A percentile compares a stretch with the other conserved stretches of the same genome.
phyloP scores from a whole-genome alignment of 2,113 vertebrate genomes.

The Oreotrochilus melanogaster region DNA sequence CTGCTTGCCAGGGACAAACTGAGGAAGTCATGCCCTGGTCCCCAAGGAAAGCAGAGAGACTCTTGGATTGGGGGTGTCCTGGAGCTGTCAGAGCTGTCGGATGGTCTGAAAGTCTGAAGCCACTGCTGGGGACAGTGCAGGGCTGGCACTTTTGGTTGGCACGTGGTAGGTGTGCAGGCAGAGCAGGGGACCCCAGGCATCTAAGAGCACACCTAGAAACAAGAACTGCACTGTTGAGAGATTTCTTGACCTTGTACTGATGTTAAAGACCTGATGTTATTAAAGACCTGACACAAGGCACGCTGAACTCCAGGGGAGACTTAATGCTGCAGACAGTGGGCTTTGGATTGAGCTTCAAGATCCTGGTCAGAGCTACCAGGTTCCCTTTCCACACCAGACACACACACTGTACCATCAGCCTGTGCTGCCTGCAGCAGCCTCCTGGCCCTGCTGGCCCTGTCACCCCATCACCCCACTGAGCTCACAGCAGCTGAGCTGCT shows the following conservation, averaged over 20 bases:
- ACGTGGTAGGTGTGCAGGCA: fast-evolving
- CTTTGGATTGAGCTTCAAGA: not conserved
- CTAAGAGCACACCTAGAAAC: not conserved
- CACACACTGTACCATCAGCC: not conserved
- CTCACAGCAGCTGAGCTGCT: fast-evolving
- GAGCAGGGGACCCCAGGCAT: not conserved
- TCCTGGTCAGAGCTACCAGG: fast-evolving
- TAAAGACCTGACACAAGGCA: not conserved
- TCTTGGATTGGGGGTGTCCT: not conserved
- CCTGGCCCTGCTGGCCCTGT: not conserved
- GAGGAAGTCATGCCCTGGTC: not conserved
- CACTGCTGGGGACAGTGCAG: not conserved
- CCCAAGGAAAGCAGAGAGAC: not conserved
- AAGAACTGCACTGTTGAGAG: not conserved
- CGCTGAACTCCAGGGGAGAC: not conserved
- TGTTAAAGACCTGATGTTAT: not conserved
- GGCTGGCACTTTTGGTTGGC: not conserved
- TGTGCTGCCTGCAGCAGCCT: not conserved
- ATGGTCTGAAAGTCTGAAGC: not conserved
- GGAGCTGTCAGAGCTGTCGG: not conserved
- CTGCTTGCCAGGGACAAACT: not conserved
- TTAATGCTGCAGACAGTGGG: not conserved
- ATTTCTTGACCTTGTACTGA: not conserved
- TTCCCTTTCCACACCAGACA: not conserved
- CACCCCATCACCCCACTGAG: fast-evolving